A percentile compares a stretch with the other conserved stretches of the same genome.
phyloP scores from a whole-genome alignment of 2,797 vertebrate genomes.

The Lepus townsendii region DNA sequence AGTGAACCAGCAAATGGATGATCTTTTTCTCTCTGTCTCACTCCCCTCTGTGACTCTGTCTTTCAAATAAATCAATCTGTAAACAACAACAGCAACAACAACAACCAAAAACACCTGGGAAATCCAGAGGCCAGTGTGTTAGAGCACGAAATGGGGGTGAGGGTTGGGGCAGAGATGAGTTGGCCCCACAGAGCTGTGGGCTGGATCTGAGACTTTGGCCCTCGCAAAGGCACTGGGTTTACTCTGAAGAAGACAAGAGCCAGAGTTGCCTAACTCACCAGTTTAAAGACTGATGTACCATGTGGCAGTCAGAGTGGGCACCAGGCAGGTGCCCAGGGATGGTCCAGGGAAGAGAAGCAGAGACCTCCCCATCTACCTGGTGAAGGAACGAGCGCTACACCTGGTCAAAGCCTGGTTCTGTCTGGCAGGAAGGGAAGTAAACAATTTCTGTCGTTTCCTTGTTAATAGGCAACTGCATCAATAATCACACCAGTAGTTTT shows the following conservation, averaged over 20 bases:
- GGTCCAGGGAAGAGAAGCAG: background rate
- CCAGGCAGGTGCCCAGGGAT: background rate
- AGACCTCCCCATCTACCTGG: background rate
- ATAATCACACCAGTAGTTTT: background rate
- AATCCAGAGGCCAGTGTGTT: background rate
- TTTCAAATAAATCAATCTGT: too few species aligned
- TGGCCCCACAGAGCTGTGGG: fast-evolving
- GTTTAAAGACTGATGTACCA: background rate
- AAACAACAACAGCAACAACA: too few species aligned
- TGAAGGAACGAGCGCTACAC: too few species aligned
- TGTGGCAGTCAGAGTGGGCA: background rate
- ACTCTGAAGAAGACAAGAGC: background rate
- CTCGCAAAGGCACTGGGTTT: fast-evolving
- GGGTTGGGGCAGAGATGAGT: fast-evolving
- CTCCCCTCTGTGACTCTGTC: too few species aligned
- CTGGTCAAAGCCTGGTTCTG: background rate
- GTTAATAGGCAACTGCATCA: constrained; percentile 6
- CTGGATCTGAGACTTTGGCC: too few species aligned
- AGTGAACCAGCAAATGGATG: too few species aligned
- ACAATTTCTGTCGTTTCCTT: background rate
- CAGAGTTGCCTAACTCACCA: background rate
- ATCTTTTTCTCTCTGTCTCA: too few species aligned
- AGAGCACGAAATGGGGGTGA: too few species aligned
- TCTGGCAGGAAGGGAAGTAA: background rate
- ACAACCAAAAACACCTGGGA: too few species aligned